phyloP scores from a whole-genome alignment of 2,113 vertebrate genomes.

The Pimephales promelas region DNA sequence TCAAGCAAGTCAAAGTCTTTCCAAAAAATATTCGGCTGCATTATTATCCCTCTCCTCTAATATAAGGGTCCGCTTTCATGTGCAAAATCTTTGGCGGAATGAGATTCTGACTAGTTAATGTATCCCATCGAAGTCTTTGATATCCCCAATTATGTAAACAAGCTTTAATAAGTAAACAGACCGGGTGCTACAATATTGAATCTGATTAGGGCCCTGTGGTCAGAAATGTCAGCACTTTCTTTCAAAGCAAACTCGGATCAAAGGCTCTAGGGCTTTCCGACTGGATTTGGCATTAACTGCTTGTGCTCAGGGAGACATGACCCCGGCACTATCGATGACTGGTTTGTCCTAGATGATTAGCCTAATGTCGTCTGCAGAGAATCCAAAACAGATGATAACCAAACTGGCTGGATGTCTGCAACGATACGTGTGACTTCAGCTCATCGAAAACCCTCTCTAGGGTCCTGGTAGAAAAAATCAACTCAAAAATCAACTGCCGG shows the following conservation, averaged over 20 bases:
- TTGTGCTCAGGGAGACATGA: conserved; percentile 36
- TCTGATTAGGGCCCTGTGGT: conserved; percentile 60
- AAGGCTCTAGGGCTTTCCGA: conserved; percentile 43
- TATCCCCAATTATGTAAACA: conserved; percentile 65
- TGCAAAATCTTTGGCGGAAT: conserved; percentile 58
- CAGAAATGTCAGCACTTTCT: conserved; percentile 61
- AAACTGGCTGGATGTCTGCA: not conserved
- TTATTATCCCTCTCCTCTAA: conserved; percentile 43
- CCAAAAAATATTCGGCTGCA: conserved; percentile 18
- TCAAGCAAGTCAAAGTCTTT: conserved; percentile 4
- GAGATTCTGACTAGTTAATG: conserved; percentile 56
- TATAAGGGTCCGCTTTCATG: conserved; percentile 58
- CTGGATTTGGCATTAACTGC: conserved; percentile 46
- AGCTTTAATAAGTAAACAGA: conserved; percentile 65
- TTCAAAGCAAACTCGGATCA: conserved; percentile 57
- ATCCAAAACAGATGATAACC: not conserved
- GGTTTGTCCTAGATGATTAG: conserved; percentile 43
- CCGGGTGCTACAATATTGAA: conserved; percentile 46
- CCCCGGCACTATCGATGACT: conserved; percentile 17
- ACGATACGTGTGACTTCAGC: not conserved
- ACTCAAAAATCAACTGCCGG: too few relatives aligned
- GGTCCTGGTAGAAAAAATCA: too few relatives aligned
- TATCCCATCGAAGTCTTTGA: conserved; percentile 60
- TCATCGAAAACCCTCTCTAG: not conserved
- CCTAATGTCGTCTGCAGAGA: not conserved